These are phyloP conservation scores for Uloborus plumipes DNA, from an alignment of 2,888 invertebrate genomes.

Conservation along the genomic window DNA sequence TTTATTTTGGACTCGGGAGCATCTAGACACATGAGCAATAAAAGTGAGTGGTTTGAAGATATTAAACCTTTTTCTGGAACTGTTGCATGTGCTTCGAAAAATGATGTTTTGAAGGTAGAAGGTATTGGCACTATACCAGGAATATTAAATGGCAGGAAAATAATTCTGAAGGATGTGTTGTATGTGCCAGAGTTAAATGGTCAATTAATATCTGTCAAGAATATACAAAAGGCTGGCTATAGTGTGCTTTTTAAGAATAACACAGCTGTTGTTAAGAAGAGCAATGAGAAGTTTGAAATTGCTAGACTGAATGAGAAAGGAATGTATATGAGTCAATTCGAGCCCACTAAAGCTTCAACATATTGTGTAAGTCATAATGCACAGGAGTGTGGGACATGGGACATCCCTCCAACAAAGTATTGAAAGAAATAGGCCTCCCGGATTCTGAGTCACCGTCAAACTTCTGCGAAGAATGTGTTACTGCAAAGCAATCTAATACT, in stretches of 20 bases:
- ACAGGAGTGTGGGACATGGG: slow-evolving; percentile 3
- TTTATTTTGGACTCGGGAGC: slow-evolving; percentile 5
- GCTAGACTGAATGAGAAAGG: no score
- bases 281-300: no score
- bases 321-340: slow-evolving; percentile 17
- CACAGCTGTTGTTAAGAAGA: no score
- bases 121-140: no score
- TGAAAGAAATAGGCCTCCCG: slow-evolving; percentile 25
- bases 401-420: slow-evolving; percentile 22
- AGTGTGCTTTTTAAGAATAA: no score
- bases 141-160: no score
- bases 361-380: not conserved
- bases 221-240: no score
- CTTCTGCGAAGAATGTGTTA: slow-evolving; percentile 35
- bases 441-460: not conserved
- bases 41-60: slow-evolving; percentile 16
- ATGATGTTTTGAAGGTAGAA: no score
- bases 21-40: slow-evolving; percentile 2
- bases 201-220: no score
- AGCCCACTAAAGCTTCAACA: slow-evolving; percentile 15
- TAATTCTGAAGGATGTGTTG: no score
- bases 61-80: slow-evolving; percentile 4
- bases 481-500: slow-evolving; percentile 27
- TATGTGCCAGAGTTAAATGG: no score
- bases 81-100: slow-evolving; percentile 22